Evolutionary conservation across 2,797 vertebrate genomes (phyloP), one percentile per base, ranked within the genome.

Genomic region (Anas georgica): DNA sequence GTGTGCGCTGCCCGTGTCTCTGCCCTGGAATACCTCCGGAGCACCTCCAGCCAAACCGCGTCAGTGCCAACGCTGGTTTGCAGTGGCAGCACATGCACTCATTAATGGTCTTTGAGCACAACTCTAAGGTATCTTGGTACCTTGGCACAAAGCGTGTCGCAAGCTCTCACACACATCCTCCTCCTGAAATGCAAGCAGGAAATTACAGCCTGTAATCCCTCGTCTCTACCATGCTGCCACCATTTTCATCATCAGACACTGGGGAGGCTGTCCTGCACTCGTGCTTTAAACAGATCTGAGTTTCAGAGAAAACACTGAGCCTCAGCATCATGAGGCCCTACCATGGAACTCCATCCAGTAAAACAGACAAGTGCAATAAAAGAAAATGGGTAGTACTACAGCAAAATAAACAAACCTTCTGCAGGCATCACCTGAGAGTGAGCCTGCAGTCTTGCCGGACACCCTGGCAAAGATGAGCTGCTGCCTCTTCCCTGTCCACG

Each of bases 21-120:
- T 78, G 75, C 79, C 89, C 84, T 62, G 86, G 91, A 91, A 95
- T 92, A 93, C 91, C 67, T 76, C 75, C 85, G 86, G 79, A 94
- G 78, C 75, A 87, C 69, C 81, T 64, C 78, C 67, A 50, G 66
- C 0, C 11, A 59, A 83, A 33, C 62, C 6, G 17, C 10, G 7
- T 67, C 86, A 68, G 6, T 62, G 33, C n/a, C 8, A 5, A 37
- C 5, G 5, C 21, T 25, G 35, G 26, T 35, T 88, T 88, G 62
- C 63, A 45, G 29, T 31, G 17, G 69, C 66, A 84, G 69, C 21
- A 35, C 43, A 6, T 29, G 55, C 83, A 60, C 20, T 83, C 58
- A 3, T 48, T 48, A 48, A 25, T 25, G 48, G 66, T 20, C 74
- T 90, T 60, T 75, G 86, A 92, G 67, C 55, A 72, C 58, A 66